Evolutionary conservation across 1,140 invertebrate species (phyloP), one percentile per base, ranked within the genome.

Genomic region (Anastrepha ludens): DNA sequence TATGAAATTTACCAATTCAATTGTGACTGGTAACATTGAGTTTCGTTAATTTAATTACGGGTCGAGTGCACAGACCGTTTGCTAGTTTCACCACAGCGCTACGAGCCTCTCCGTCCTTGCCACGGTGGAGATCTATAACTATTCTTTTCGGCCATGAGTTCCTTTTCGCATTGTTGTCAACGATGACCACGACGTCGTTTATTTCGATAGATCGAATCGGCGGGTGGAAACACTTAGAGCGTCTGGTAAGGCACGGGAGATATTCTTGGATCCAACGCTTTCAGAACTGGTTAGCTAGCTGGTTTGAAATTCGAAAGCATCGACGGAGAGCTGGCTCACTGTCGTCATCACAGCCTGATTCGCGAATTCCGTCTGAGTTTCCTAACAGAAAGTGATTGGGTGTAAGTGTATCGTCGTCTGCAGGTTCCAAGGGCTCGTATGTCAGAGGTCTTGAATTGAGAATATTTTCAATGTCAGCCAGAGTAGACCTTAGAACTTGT

Each of bases 221-320:
- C 11, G 64, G 64, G n/a, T 29, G 64, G 2, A n/a, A 44, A 1
- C 8, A 74, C 3, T 41, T 81, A 3, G 9, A 2, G 74, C 15
- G n/a, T 39, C 15, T 47, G 8, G 15, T 81, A 81, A 29, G 7
- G 5, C 64, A 39, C 6, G 64, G 15, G 2, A 39, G 15, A 7
- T 17, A 62, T 8, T 29, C n/a, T 20, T 20, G 8, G 4, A 29
- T 39, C n/a, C 90, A 92, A 2, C 90, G 74, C 6, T 65, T 4
- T 90, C 90, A 92, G 62, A 90, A 91, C 0, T 85, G 41, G 59
- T 91, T 89, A 0, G 90, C 90, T 0, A 92, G 87, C 3, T 87
- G 74, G 20, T 90, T 89, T 0, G 90, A 55, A 0, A 74, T 67
- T 0, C 89, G 87, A 90, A 89, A 92, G 65, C 88, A 86, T 9